Conservation (phyloP, 2,113 vertebrate species). For the Potamarius usumacintae region DNA sequence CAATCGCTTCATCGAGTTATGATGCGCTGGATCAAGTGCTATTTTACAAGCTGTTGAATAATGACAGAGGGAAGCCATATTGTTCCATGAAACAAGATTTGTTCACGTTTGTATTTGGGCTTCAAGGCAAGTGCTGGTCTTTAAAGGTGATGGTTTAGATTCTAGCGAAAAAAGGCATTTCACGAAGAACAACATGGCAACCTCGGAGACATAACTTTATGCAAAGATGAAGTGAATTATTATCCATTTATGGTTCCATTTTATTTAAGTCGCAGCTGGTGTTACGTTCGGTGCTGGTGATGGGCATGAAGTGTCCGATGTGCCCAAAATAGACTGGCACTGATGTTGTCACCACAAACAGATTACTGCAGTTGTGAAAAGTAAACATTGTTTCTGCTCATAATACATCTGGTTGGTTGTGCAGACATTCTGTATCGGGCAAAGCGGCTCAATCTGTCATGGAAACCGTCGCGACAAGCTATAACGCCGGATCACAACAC, state of each 20-base stretch:
- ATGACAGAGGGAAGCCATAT: neutral
- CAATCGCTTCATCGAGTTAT: neutral
- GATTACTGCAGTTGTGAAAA: neutral
- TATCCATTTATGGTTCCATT: neutral
- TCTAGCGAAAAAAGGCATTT: neutral
- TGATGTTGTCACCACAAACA: constrained; percentile 4
- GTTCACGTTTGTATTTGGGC: neutral
- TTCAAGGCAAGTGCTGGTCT: neutral
- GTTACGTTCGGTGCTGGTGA: neutral
- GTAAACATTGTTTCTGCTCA: neutral
- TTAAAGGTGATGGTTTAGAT: neutral
- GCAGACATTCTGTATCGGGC: neutral
- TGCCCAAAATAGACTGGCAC: neutral
- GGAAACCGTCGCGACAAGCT: neutral
- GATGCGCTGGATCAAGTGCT: neutral
- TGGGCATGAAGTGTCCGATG: neutral
- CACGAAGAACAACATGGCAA: neutral
- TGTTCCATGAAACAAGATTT: neutral
- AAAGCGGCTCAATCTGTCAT: neutral
- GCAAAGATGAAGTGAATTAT: neutral
- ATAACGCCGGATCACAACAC: too few relatives aligned
- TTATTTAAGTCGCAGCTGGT: neutral
- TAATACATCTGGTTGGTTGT: neutral
- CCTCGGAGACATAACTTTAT: neutral
- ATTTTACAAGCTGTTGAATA: neutral